Base-by-base conservation (phyloP, 2,113 vertebrate genomes). In the Caranx ignobilis region DNA sequence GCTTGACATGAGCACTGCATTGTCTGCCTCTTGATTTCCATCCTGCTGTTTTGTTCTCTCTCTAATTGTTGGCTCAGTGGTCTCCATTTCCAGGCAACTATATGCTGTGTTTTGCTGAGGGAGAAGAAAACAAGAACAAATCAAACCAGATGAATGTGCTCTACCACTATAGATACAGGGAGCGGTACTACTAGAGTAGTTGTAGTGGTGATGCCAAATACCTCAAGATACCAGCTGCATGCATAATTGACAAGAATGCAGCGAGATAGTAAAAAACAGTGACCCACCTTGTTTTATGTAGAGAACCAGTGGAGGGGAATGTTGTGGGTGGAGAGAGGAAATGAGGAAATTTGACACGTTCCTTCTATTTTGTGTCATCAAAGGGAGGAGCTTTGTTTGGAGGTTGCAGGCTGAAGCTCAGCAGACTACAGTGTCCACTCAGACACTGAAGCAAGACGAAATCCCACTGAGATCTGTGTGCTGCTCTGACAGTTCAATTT, bases 281-380 rank as follows among this genome's bases (percentile, higher is more conserved):
- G 6, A 81, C 86, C 34, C 16, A 89, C 89, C 76, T 76, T 21
- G 39, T 41, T 60, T 52, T 21, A 45, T 55, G 55, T 9, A 68
- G 60, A 71, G 61, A 31, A 41, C 57, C 19, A 39, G 54, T 15
- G 31, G 35, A 86, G 52, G 59, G 48, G 60, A 72, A 54, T 68
- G 63, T 37, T 71, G 54, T 74, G 65, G 35, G 79, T 34, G 52
- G 59, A 59, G 9, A 82, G 21, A 87, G 83, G 82, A 89, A 87
- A 62, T 81, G 32, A 12, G 21, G 86, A 83, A 89, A 91, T 86
- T 3, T 89, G 72, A 88, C 59, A 83, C 31, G 43, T 71, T 12
- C 6, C 3, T 54, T 10, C 57, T 74, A 81, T 69, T 86, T 68
- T 69, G 26, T 26, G 26, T 15, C 11, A 56, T 26, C 7, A 19